Evolutionary conservation across 2,113 vertebrate genomes (phyloP).

Genomic region (Aegotheles bennettii): DNA sequence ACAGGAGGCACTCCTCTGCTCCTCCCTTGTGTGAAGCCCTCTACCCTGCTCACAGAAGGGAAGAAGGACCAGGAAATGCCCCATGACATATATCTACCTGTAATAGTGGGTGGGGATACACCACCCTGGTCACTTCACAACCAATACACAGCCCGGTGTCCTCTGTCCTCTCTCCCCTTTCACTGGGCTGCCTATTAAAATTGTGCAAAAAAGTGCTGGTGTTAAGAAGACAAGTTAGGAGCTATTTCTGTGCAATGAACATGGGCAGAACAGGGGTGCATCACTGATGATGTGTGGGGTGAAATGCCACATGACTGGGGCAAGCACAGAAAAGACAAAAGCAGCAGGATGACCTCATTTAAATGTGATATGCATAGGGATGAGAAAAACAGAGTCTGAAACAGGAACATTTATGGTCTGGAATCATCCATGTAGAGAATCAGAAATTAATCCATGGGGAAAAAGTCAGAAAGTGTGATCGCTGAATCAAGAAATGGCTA

Average conservation of each 20-base stretch:
- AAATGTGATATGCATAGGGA: neutral
- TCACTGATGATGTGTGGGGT: neutral
- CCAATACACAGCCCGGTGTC: neutral
- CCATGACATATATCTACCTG: neutral
- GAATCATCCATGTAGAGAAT: neutral
- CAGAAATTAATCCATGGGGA: neutral
- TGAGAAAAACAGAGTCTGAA: neutral
- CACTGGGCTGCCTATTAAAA: neutral
- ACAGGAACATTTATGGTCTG: neutral
- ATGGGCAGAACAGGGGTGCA: fast-evolving
- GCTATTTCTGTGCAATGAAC: neutral
- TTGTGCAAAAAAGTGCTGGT: neutral
- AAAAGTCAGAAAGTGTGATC: neutral
- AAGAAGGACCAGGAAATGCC: neutral
- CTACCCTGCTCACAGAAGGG: neutral
- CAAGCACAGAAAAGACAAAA: neutral
- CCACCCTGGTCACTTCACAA: neutral
- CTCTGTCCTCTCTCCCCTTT: neutral
- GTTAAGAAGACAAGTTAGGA: neutral
- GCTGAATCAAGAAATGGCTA: neutral
- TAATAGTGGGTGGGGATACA: neutral
- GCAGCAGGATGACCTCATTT: neutral
- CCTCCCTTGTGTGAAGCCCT: neutral
- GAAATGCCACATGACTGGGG: neutral
- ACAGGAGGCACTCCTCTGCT: neutral